Evolutionary conservation across 2,113 vertebrate species (phyloP).

Genomic region (Orthonyx spaldingii): DNA sequence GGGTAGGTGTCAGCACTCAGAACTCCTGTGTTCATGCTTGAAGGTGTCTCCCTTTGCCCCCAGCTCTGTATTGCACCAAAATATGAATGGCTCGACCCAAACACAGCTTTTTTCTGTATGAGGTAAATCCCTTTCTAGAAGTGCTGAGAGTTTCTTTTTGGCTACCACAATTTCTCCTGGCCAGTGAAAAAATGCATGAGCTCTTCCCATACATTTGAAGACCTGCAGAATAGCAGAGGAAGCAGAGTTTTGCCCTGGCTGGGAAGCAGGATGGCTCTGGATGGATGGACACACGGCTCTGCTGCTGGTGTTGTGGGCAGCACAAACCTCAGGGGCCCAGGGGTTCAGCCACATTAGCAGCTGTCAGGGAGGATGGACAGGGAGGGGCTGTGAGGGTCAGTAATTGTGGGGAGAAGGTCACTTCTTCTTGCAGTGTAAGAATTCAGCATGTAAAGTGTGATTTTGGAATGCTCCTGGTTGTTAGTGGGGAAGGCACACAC

Average conservation of each 20-base stretch:
- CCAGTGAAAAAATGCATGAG: neutral
- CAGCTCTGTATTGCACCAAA: neutral
- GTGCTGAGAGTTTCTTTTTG: neutral
- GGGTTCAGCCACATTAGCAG: neutral
- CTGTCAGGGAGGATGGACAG: neutral
- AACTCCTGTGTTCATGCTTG: neutral
- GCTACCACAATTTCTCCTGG: neutral
- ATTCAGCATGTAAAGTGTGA: neutral
- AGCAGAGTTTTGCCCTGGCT: neutral
- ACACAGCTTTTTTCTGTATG: neutral
- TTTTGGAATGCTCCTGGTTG: neutral
- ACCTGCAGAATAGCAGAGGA: neutral
- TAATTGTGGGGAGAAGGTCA: neutral
- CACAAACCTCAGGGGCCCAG: accelerated
- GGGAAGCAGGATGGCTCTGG: neutral
- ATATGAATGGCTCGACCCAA: neutral
- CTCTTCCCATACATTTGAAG: neutral
- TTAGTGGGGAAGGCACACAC: neutral
- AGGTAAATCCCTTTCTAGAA: neutral
- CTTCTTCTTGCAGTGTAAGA: neutral
- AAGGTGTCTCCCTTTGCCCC: neutral
- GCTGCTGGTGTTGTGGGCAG: neutral
- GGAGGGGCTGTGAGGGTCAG: neutral
- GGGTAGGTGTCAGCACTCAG: neutral
- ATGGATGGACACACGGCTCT: accelerated